Percentiles rank a stretch among this genome's conserved stretches.
Conservation (phyloP, 1,140 invertebrate species). For the Trigoniulus corallinus region DNA sequence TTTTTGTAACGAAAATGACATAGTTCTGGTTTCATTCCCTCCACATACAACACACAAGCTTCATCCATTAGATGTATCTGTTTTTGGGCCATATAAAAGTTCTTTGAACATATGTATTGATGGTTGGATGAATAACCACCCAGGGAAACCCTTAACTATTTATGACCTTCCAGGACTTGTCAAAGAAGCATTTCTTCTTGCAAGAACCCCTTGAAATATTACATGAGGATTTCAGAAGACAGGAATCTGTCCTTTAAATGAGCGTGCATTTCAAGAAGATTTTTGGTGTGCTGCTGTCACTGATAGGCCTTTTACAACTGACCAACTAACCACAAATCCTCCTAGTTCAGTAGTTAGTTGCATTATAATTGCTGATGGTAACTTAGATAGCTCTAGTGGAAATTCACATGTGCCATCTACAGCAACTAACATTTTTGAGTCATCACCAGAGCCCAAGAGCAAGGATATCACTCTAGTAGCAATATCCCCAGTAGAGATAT, state of each 20-base stretch:
- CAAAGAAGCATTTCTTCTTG: constrained; percentile 14
- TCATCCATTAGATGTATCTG: constrained; percentile 24
- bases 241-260: constrained; percentile 15
- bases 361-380: neutral
- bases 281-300: constrained; percentile 10
- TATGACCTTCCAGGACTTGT: constrained; percentile 18
- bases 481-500: too few species aligned
- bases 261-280: constrained; percentile 14
- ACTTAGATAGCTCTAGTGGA: neutral
- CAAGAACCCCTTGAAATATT: constrained; percentile 16
- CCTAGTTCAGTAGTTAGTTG: neutral
- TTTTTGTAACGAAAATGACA: constrained; percentile 25
- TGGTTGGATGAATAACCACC: too few species aligned
- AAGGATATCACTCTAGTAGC: neutral
- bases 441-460: too few species aligned
- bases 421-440: neutral
- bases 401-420: neutral
- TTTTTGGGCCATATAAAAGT: constrained; percentile 28
- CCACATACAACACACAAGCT: too few species aligned
- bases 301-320: too few species aligned
- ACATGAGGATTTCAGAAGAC: constrained; percentile 15
- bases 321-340: neutral
- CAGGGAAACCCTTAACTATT: constrained; percentile 16
- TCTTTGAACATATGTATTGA: too few species aligned
- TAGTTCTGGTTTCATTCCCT: too few species aligned